Percentiles rank a stretch among this genome's conserved stretches.
phyloP scores from a whole-genome alignment of 2,888 invertebrate genomes.

The Drosophila histrio region DNA sequence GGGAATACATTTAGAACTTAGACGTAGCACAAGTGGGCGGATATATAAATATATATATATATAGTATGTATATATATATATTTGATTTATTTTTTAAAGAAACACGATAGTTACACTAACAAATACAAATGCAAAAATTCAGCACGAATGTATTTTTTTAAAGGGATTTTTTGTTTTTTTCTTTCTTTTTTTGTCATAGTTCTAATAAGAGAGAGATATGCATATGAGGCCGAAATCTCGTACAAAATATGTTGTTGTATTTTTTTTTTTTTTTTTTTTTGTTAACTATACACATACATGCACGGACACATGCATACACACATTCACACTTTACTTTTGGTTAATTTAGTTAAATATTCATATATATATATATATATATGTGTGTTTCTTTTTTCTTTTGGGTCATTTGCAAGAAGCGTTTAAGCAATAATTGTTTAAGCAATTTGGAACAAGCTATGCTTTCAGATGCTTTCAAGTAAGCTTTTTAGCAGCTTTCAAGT shows the following conservation, averaged over 20 bases:
- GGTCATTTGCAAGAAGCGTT: slow-evolving; percentile 50
- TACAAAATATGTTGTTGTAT: slow-evolving; percentile 41
- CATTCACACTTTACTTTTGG: slow-evolving; percentile 1
- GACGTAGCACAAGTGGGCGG: slow-evolving; percentile 41
- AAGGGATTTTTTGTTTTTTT: neutral
- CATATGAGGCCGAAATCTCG: slow-evolving; percentile 58
- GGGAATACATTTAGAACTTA: slow-evolving; percentile 1
- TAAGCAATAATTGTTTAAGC: slow-evolving; percentile 51
- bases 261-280: slow-evolving; percentile 1
- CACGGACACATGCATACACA: slow-evolving; percentile 2
- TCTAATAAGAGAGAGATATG: slow-evolving; percentile 56
- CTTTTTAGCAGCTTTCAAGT: slow-evolving; percentile 6
- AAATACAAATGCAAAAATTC: slow-evolving; percentile 61
- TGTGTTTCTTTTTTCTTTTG: neutral
- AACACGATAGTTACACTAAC: slow-evolving; percentile 47
- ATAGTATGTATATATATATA: slow-evolving; percentile 2
- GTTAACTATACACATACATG: slow-evolving; percentile 6
- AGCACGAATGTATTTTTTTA: slow-evolving; percentile 34
- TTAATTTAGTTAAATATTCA: slow-evolving; percentile 19
- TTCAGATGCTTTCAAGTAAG: slow-evolving; percentile 29
- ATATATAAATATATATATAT: neutral
- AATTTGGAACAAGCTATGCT: slow-evolving; percentile 59
- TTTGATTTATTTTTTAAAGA: slow-evolving; percentile 4
- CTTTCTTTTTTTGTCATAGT: slow-evolving; percentile 1
- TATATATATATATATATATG: neutral